Base-by-base conservation (phyloP, 1,140 invertebrate species). In the Colletes gigas region DNA sequence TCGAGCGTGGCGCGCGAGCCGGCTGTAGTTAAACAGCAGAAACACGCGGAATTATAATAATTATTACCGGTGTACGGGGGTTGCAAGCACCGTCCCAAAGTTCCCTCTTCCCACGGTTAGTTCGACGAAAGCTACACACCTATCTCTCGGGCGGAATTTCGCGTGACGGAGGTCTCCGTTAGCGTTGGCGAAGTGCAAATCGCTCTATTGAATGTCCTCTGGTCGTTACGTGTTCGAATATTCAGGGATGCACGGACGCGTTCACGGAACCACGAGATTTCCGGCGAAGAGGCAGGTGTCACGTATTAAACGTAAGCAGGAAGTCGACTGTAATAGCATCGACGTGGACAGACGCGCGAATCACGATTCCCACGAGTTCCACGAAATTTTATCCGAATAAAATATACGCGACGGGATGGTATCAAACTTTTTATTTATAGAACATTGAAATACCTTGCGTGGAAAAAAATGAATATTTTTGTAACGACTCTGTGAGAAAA, bases 11-110 rank as follows among this genome's bases (percentile, higher is more conserved):
- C 21, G 44, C 44, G 8, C 39, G 60, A 17, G 17, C 63, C 19
- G 63, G 19, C 30, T 63, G 14, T 14, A 68, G 66, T 68, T 30
- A 68, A 68, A 15, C 66, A 19, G 12, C 55, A 17, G 55, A 59
- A 71, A 59, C 69, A 59, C 39, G 17, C 4, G 47, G 66, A 47
- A 71, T 59, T 59, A 59, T 44, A 30, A 71, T 57, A 71, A 71
- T 71, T 71, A 71, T 71, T 71, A 21, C 69, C 21, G 10, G 10
- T 12, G n/a, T 10, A 59, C 39, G 10, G 55, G 30, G 55, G 30
- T 59, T 19, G 30, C 55, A 3, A 19, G 54, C 39, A n/a, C 44
- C 54, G 67, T 55, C 8, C 52, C 15, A 39, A 69, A 69, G 5
- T 54, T 71, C 12, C 9, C 66, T 44, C 63, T 19, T 17, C 3